Evolutionary conservation across 2,888 invertebrate genomes (phyloP).

Genomic region (Agrochola lota): DNA sequence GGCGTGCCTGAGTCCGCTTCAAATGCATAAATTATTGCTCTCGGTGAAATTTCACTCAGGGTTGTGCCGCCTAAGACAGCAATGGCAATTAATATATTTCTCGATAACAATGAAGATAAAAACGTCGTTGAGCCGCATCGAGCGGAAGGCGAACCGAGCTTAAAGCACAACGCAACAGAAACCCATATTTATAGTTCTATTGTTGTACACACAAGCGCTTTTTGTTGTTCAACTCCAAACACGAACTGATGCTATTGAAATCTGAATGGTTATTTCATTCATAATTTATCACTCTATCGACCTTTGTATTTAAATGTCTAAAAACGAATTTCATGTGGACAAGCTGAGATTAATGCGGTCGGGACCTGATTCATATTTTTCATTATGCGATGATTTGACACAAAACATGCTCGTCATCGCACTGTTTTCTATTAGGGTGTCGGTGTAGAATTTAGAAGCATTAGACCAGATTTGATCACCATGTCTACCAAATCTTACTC

Average conservation of each 20-base stretch:
- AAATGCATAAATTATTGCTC: conserved; percentile 80
- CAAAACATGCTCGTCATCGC: conserved; percentile 82
- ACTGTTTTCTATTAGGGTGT: conserved; percentile 81
- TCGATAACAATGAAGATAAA: conserved; percentile 78
- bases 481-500: not conserved
- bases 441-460: conserved; percentile 70
- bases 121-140: conserved; percentile 75
- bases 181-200: conserved; percentile 87
- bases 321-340: conserved; percentile 82
- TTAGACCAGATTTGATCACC: conserved; percentile 61
- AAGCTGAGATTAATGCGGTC: conserved; percentile 81
- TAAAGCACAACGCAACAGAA: conserved; percentile 79
- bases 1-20: conserved; percentile 74
- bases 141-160: conserved; percentile 73
- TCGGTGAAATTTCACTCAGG: conserved; percentile 75
- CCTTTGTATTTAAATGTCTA: conserved; percentile 87
- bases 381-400: conserved; percentile 86
- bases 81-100: conserved; percentile 77
- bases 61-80: conserved; percentile 71
- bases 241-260: conserved; percentile 78
- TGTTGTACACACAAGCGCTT: conserved; percentile 82
- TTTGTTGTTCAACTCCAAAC: conserved; percentile 82
- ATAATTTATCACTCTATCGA: conserved; percentile 87
- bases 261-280: conserved; percentile 84
- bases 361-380: conserved; percentile 83